A percentile compares a stretch with the other conserved stretches of the same genome.
These are phyloP conservation scores for Heliconius hortense DNA, from an alignment of 2,888 invertebrate species.

Conservation along the genomic window DNA sequence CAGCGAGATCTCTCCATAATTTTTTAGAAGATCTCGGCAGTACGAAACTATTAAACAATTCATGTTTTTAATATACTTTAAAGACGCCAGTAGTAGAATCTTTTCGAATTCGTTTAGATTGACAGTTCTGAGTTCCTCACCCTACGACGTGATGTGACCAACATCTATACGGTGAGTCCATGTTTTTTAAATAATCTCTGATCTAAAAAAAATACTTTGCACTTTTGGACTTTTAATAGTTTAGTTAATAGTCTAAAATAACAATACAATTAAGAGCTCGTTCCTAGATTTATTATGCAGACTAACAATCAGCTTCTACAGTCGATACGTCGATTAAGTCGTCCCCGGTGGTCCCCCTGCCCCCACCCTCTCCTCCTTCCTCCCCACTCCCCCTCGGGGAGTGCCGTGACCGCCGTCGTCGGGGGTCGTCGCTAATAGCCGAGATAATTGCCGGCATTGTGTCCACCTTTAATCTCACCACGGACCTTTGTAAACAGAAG, in stretches of 20 bases:
- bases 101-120: not conserved
- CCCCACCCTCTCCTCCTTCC: constrained; percentile 27
- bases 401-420: constrained; percentile 36
- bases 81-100: not conserved
- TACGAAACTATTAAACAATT: not conserved
- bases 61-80: not conserved
- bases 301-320: constrained; percentile 20
- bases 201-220: too few relatives aligned
- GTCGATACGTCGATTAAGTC: constrained; percentile 49
- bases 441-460: constrained; percentile 51
- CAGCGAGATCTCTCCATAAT: not conserved
- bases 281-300: constrained; percentile 19
- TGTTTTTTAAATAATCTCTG: too few relatives aligned
- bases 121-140: too few relatives aligned
- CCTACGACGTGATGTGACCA: too few relatives aligned
- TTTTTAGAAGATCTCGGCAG: not conserved
- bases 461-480: constrained; percentile 33
- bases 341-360: constrained; percentile 52
- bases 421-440: constrained; percentile 43
- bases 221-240: not conserved
- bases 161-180: too few relatives aligned
- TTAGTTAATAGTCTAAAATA: not conserved
- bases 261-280: constrained; percentile 10
- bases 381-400: constrained; percentile 30
- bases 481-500: constrained; percentile 26